phyloP scores from a whole-genome alignment of 1,140 invertebrate genomes.

The Pseudomyrmex concolor region DNA sequence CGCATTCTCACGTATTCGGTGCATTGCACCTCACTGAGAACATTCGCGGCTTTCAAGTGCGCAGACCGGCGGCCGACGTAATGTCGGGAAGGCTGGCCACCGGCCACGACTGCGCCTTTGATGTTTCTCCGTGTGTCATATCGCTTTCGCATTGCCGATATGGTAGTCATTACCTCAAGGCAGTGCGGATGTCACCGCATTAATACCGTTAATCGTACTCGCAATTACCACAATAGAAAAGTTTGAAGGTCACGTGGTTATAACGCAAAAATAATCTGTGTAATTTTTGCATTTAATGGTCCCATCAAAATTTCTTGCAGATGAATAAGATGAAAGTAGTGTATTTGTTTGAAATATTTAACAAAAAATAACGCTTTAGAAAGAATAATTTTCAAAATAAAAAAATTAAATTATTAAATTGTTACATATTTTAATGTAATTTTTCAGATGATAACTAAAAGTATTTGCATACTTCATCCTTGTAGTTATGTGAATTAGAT shows the following conservation, averaged over 20 bases:
- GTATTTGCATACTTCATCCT: constrained; percentile 20
- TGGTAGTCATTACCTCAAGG: neutral
- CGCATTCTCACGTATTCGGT: neutral
- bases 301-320: too few relatives aligned
- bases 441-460: neutral
- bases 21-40: constrained; percentile 21
- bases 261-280: too few relatives aligned
- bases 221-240: neutral
- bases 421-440: neutral
- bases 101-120: neutral
- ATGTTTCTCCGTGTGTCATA: constrained; percentile 5
- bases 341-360: too few relatives aligned
- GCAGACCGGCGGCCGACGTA: neutral
- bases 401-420: too few relatives aligned
- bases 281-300: too few relatives aligned
- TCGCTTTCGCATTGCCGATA: neutral
- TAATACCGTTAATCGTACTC: neutral
- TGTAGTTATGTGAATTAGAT: neutral
- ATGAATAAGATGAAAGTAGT: too few relatives aligned
- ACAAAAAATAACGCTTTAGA: too few relatives aligned
- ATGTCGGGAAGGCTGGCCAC: neutral
- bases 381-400: too few relatives aligned
- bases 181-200: neutral
- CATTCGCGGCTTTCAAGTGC: neutral
- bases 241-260: neutral